phyloP scores from a whole-genome alignment of 2,113 vertebrate genomes.

The Mesembrinibis cayennensis region DNA sequence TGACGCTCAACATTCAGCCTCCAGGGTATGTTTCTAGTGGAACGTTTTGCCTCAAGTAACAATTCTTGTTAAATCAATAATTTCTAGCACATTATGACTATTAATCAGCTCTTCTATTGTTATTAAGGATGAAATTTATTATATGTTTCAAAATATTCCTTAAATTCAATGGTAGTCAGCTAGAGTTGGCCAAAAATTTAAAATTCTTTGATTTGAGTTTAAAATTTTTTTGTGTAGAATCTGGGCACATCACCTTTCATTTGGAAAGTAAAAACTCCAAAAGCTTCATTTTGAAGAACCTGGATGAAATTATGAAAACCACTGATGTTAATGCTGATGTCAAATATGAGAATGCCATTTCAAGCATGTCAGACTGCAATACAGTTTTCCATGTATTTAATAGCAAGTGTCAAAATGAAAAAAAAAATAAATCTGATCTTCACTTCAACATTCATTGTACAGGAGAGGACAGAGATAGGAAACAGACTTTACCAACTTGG shows the following conservation, averaged over 20 bases:
- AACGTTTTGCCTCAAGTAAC: not conserved
- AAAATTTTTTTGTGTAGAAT: not conserved
- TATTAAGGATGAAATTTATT: not conserved
- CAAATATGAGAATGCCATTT: not conserved
- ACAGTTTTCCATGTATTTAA: not conserved
- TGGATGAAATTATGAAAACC: not conserved
- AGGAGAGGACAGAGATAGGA: not conserved
- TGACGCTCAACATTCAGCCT: not conserved
- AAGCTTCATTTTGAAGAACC: not conserved
- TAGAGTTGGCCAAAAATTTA: not conserved
- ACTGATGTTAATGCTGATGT: not conserved
- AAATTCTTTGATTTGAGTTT: not conserved
- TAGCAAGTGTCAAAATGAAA: not conserved
- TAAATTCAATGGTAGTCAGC: not conserved
- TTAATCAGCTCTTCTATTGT: not conserved
- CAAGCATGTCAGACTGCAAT: too few relatives aligned
- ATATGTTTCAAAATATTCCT: not conserved
- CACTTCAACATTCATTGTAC: not conserved
- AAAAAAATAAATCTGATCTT: not conserved
- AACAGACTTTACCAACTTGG: not conserved
- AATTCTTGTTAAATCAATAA: not conserved
- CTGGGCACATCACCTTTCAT: not conserved
- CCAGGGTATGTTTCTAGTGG: not conserved
- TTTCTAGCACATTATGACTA: not conserved
- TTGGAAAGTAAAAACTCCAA: not conserved